phyloP scores from a whole-genome alignment of 2,797 vertebrate species.

The Ceryle rudis region DNA sequence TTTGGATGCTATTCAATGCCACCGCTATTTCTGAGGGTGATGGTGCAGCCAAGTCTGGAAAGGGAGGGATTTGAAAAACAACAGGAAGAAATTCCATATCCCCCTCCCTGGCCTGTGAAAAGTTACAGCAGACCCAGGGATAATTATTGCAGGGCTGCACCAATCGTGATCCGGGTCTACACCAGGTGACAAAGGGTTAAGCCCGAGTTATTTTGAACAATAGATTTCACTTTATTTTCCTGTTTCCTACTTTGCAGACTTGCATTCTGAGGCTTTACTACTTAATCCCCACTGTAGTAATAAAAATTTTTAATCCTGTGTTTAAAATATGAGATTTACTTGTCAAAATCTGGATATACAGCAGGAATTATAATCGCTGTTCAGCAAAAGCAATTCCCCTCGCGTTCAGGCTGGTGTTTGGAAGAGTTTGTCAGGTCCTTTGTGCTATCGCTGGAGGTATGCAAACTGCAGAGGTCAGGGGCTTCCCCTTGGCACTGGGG shows the following conservation, averaged over 20 bases:
- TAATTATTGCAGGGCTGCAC: background rate
- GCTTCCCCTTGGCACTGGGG: background rate
- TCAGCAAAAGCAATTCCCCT: conserved; percentile 53
- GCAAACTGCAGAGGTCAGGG: background rate
- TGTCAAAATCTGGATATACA: conserved; percentile 83
- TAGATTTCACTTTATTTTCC: conserved; percentile 66
- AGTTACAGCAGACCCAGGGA: background rate
- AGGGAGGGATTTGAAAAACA: conserved; percentile 55
- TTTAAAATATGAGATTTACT: conserved; percentile 92
- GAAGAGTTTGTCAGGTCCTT: conserved; percentile 45
- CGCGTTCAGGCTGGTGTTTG: conserved; percentile 1
- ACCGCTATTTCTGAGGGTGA: background rate
- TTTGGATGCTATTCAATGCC: background rate
- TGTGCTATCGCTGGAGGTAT: background rate
- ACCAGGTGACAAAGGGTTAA: conserved; percentile 55
- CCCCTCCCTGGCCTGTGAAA: conserved; percentile 22
- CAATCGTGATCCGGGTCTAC: background rate
- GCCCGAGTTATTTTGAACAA: conserved; percentile 46
- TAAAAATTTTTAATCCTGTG: conserved; percentile 91
- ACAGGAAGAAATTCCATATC: conserved; percentile 45
- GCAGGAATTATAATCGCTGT: conserved; percentile 81
- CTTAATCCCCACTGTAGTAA: conserved; percentile 83
- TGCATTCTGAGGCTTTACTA: conserved; percentile 68
- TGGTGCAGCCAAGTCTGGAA: conserved; percentile 20
- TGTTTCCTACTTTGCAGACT: conserved; percentile 60